Evolutionary conservation across 2,888 invertebrate genomes (phyloP), one percentile per base, ranked within the genome.

Genomic region (Cataglyphis rosenhaueri): DNA sequence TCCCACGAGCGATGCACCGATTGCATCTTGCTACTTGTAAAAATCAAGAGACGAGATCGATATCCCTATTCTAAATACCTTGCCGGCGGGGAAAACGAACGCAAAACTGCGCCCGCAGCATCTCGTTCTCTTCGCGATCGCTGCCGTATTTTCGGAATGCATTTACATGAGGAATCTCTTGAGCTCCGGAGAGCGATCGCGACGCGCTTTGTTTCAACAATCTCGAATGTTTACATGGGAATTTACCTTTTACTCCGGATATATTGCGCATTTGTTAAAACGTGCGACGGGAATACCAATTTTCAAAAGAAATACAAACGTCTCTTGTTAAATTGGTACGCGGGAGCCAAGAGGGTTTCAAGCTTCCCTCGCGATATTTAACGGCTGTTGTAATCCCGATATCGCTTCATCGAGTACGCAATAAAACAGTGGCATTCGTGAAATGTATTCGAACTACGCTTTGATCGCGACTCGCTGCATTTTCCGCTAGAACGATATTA

Each of bases 31-130:
- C 12, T 57, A 57, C 71, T 75, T 66, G 44, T 75, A 38, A 35
- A 48, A 82, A 76, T 35, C 44, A 48, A 65, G 21, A 21, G n/a
- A 8, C n/a, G 21, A 35, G 81, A 81, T 83, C 83, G 68, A 83
- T 83, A 83, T 73, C 38, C 61, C 59, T 52, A 61, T 81, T 73
- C 48, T 74, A 55, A 71, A 62, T 55, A 78, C 41, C 48, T 12
- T 29, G 5, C 3, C 25, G n/a, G n/a, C 52, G 18, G 12, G 48
- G 8, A 52, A 52, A 52, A 55, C 38, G 59, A 25, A 75, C 18
- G 38, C 5, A n/a, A 12, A 15, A 25, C 75, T 29, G 29, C 65
- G n/a, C 55, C 52, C 55, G 52, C 64, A 44, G 44, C 62, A 10
- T 75, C 55, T 55, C 52, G 55, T 76, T 76, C 55, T 55, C 65